Percentiles rank a stretch among this genome's conserved stretches.
Evolutionary conservation across 2,888 invertebrate genomes (phyloP).

Genomic region (Agrochola litura): DNA sequence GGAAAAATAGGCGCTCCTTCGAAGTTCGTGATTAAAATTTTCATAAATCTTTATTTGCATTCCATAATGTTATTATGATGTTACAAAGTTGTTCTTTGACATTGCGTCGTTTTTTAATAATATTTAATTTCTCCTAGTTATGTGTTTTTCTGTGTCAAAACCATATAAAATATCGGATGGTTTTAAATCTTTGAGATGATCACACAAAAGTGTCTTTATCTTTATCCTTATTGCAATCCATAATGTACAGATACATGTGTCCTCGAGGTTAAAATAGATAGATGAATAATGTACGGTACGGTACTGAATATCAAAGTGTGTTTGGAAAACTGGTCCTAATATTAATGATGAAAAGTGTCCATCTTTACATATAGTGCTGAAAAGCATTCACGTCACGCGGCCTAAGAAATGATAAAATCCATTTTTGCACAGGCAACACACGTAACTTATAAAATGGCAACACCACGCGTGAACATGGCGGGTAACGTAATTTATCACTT

Average conservation of each 20-base stretch:
- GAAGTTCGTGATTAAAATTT: neutral
- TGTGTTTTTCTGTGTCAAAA: neutral
- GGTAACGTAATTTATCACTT: conserved; percentile 44
- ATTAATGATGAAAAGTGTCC: neutral
- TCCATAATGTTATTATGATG: neutral
- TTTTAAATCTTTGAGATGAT: neutral
- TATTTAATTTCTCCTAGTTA: neutral
- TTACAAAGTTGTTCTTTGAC: neutral
- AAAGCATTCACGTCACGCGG: neutral
- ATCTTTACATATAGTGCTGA: neutral
- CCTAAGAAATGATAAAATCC: neutral
- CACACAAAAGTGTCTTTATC: too few species aligned
- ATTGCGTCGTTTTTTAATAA: neutral
- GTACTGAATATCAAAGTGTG: neutral
- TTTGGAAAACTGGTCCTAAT: neutral
- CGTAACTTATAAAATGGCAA: conserved; percentile 14
- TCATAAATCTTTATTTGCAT: neutral
- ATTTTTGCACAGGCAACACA: conserved; percentile 30
- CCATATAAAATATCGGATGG: neutral
- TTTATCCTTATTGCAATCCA: too few species aligned
- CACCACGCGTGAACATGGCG: conserved; percentile 30
- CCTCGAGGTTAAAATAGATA: neutral
- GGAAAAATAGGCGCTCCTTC: neutral
- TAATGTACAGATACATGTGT: too few species aligned
- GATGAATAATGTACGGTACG: neutral